A percentile compares a stretch with the other conserved stretches of the same genome.
Conservation (phyloP, 2,888 invertebrate genomes). For the Neoitamus cyanurus region DNA sequence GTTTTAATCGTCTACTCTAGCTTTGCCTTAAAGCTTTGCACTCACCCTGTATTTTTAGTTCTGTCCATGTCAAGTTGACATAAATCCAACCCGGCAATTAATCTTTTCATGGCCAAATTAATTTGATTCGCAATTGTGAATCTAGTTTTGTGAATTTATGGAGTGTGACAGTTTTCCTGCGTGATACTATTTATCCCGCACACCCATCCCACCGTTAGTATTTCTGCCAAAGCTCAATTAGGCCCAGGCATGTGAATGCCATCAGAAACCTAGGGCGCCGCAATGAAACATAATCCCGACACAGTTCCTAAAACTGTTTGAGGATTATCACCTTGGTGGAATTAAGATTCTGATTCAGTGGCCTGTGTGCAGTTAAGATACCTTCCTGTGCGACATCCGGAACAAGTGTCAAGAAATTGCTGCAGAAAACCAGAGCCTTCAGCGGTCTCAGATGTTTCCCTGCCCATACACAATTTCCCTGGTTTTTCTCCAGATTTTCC, state of each 20-base stretch:
- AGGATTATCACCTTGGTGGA: neutral
- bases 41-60: no score
- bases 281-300: neutral
- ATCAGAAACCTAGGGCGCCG: neutral
- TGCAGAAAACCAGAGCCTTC: neutral
- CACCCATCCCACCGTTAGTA: neutral
- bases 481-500: neutral
- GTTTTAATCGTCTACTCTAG: no score
- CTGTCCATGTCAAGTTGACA: no score
- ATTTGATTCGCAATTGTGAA: no score
- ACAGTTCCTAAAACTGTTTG: neutral
- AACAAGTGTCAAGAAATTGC: neutral
- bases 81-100: no score
- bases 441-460: neutral
- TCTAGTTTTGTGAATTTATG: no score
- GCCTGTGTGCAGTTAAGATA: neutral
- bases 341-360: neutral
- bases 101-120: no score
- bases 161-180: no score
- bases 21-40: no score
- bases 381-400: neutral
- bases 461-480: conserved; percentile 3
- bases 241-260: neutral
- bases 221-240: neutral
- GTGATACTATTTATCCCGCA: no score